These are phyloP conservation scores for Vespertilio murinus DNA, from an alignment of 2,797 vertebrate genomes.

Conservation along the genomic window DNA sequence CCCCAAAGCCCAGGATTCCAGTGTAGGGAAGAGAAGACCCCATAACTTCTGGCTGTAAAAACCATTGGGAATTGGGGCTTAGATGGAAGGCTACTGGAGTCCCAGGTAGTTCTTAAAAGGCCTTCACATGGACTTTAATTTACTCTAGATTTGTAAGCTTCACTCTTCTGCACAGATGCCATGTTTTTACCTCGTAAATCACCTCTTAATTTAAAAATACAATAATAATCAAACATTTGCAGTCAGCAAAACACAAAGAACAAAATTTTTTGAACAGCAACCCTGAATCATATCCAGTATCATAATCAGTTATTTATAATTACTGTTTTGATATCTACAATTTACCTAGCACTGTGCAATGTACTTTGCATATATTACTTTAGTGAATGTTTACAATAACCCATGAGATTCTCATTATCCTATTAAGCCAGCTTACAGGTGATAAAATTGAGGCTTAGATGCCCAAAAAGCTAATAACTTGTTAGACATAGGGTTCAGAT, in stretches of 20 bases:
- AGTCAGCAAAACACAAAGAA: constrained; percentile 21
- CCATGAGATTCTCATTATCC: not conserved
- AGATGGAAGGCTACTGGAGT: not conserved
- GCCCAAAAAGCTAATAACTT: not conserved
- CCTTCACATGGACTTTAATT: not conserved
- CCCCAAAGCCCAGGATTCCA: not conserved
- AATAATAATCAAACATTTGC: constrained; percentile 66
- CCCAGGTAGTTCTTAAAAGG: not conserved
- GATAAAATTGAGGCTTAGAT: constrained; percentile 6
- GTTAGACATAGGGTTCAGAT: not conserved
- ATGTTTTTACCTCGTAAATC: constrained; percentile 52
- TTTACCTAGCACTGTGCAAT: not conserved
- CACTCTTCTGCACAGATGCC: constrained; percentile 34
- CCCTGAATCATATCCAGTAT: not conserved
- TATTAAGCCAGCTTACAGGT: not conserved
- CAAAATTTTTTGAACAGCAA: constrained; percentile 19
- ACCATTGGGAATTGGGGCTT: not conserved
- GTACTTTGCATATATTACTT: not conserved
- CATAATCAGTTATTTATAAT: constrained; percentile 16
- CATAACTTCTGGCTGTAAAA: not conserved
- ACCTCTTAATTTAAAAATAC: constrained; percentile 65
- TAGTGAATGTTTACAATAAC: not conserved
- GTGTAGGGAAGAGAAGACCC: not conserved
- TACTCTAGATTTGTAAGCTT: constrained; percentile 68
- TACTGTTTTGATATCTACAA: not conserved